phyloP scores from a whole-genome alignment of 2,888 invertebrate genomes.

The Dasypogon diadema region DNA sequence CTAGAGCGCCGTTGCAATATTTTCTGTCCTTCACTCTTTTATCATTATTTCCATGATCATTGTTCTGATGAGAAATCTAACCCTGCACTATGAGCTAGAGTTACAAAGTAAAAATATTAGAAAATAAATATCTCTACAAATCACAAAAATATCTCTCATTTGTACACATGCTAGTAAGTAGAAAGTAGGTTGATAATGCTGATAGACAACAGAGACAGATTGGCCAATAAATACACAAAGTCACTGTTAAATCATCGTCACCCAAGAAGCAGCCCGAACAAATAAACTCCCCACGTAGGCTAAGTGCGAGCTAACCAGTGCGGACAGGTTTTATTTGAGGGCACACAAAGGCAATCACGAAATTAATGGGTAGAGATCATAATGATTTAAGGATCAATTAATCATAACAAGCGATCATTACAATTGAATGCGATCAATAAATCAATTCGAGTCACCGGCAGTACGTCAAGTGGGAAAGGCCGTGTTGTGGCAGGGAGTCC shows the following conservation, averaged over 20 bases:
- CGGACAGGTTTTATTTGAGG: slow-evolving; percentile 42
- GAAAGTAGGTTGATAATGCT: no score
- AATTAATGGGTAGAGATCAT: slow-evolving; percentile 56
- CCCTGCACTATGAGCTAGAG: no score
- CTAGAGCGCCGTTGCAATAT: no score
- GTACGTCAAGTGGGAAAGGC: slow-evolving; percentile 12
- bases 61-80: no score
- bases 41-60: no score
- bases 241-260: slow-evolving; percentile 15
- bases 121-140: no score
- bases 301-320: slow-evolving; percentile 28
- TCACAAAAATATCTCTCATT: no score
- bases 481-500: slow-evolving; percentile 18
- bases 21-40: no score
- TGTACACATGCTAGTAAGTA: no score
- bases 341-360: slow-evolving; percentile 44
- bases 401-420: slow-evolving; percentile 54
- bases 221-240: background rate
- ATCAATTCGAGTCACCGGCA: slow-evolving; percentile 41
- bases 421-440: slow-evolving; percentile 51
- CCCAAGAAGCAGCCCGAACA: slow-evolving; percentile 18
- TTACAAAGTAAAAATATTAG: no score
- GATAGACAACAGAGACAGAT: no score
- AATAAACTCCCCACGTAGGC: slow-evolving; percentile 18
- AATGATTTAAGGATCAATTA: slow-evolving; percentile 58